phyloP scores from a whole-genome alignment of 2,888 invertebrate genomes.

The Vannuccia rotundouncinata region DNA sequence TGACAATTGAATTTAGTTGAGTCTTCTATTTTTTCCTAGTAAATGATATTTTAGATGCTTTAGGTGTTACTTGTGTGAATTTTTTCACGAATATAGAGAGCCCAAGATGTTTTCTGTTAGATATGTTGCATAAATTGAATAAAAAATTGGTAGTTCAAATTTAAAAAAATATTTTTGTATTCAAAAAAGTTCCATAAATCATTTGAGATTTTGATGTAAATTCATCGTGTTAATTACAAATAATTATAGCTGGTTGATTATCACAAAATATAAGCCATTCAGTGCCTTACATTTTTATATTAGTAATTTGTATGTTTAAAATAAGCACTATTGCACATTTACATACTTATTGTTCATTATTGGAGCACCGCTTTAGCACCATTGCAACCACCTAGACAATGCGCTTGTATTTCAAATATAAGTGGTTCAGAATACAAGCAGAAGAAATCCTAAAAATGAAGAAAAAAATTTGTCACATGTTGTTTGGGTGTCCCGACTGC shows the following conservation, averaged over 20 bases:
- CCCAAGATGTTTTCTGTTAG: too few relatives aligned
- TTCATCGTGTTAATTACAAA: background rate
- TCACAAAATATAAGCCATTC: background rate
- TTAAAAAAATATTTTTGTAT: slow-evolving; percentile 12
- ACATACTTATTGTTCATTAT: background rate
- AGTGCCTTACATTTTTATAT: background rate
- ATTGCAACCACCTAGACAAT: background rate
- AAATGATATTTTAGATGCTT: too few relatives aligned
- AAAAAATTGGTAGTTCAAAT: slow-evolving; percentile 17
- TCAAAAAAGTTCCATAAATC: background rate
- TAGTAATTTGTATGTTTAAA: background rate
- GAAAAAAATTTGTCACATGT: background rate
- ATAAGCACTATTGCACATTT: background rate
- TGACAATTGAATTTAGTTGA: too few relatives aligned
- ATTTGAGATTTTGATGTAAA: background rate
- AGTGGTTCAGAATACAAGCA: background rate
- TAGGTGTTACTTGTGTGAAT: too few relatives aligned
- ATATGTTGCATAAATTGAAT: too few relatives aligned
- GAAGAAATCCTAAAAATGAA: background rate
- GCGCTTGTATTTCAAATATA: background rate
- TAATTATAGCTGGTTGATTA: background rate
- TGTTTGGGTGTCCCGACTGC: background rate
- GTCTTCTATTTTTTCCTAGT: too few relatives aligned
- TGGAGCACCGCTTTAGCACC: background rate
- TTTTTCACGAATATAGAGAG: too few relatives aligned